A percentile compares a stretch with the other conserved stretches of the same genome.
These are phyloP conservation scores for Solea senegalensis DNA, from an alignment of 2,113 vertebrate species.

Conservation along the genomic window DNA sequence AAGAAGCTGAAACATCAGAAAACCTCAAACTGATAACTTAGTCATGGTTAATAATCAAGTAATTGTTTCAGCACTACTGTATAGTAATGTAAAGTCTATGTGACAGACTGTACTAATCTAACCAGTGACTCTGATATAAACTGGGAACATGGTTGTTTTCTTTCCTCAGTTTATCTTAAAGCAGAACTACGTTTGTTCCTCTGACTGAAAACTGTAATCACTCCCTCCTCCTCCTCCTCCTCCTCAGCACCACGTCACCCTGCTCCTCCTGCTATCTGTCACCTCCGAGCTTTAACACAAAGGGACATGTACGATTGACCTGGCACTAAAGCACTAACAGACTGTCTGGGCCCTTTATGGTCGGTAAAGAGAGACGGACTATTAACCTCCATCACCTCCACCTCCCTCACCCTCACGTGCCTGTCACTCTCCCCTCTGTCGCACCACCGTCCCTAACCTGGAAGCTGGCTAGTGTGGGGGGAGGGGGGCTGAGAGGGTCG, in stretches of 20 bases:
- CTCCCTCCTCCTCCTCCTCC: neutral
- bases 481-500: neutral
- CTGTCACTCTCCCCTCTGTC: conserved; percentile 46
- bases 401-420: conserved; percentile 31
- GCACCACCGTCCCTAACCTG: conserved; percentile 45
- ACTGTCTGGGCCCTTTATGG: conserved; percentile 68
- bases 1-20: no score
- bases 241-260: neutral
- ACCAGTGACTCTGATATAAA: no score
- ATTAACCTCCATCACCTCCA: conserved; percentile 74
- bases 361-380: conserved; percentile 68
- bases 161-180: no score
- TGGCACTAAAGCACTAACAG: conserved; percentile 68
- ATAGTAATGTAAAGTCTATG: no score
- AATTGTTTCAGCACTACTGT: no score
- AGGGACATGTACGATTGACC: conserved; percentile 71
- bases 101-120: no score
- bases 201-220: neutral
- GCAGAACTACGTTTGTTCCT: neutral
- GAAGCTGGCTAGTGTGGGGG: conserved; percentile 41
- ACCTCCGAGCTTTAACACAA: conserved; percentile 69
- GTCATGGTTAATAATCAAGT: no score
- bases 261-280: conserved; percentile 48
- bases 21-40: no score
- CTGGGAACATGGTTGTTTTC: no score